Evolutionary conservation across 1,140 invertebrate species (phyloP).

Genomic region (Dreissena polymorpha): DNA sequence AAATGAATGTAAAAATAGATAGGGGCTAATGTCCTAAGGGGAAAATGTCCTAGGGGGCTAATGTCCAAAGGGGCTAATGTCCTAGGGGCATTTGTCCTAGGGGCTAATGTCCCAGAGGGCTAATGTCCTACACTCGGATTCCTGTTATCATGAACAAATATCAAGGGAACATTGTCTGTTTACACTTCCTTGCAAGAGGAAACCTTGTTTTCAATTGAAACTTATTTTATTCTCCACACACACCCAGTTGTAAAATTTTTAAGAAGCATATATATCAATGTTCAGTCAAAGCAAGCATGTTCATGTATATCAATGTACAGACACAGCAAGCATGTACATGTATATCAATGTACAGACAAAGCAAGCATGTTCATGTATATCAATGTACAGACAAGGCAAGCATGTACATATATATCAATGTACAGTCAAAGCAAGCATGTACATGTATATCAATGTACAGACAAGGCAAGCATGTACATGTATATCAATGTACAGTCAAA

Average conservation of each 20-base stretch:
- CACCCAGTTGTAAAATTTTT: neutral
- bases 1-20: too few relatives aligned
- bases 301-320: neutral
- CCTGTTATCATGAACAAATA: too few relatives aligned
- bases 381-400: neutral
- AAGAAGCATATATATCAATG: neutral
- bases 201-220: too few relatives aligned
- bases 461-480: slow-evolving; percentile 15
- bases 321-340: neutral
- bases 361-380: slow-evolving; percentile 6
- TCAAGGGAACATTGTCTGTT: too few relatives aligned
- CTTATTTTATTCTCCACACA: too few relatives aligned
- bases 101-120: too few relatives aligned
- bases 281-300: neutral
- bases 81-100: too few relatives aligned
- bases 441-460: neutral
- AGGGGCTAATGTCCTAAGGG: too few relatives aligned
- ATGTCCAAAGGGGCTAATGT: too few relatives aligned
- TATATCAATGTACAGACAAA: slow-evolving; percentile 33
- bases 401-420: slow-evolving; percentile 20
- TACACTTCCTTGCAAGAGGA: too few relatives aligned
- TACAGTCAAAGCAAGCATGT: slow-evolving; percentile 31
- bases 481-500: slow-evolving; percentile 32
- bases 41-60: too few relatives aligned
- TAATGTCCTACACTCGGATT: too few relatives aligned